Evolutionary conservation across 2,888 invertebrate species (phyloP), one percentile per base, ranked within the genome.

Genomic region (Agonopterix alstromeriana): DNA sequence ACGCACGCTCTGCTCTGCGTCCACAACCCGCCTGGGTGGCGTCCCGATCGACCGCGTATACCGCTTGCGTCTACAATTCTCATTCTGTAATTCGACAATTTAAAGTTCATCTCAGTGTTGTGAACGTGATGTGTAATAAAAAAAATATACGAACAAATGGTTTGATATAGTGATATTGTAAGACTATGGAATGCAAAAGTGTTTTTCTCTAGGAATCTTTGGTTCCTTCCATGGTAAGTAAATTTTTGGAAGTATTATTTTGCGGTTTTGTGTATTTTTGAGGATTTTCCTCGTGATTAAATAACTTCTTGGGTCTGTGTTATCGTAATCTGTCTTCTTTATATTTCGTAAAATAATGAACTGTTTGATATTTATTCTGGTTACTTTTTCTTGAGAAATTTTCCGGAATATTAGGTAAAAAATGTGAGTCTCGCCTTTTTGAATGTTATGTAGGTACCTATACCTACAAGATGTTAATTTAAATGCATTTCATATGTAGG

Each of bases 21-120:
- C 61, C 81, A 82, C 65, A 77, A 72, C 75, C 75, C 70, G 63
- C 58, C 56, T 53, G 68, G 69, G 63, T 60, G 57, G 60, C 49
- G 58, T 67, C 54, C 49, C 76, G 74, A 61, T 64, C 70, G 72
- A 62, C 63, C 57, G 53, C 46, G 45, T 17, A 51, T 52, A 51
- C 52, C 60, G 53, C 50, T 51, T 49, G 54, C 38, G 10, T n/a
- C 10, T n/a, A 38, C n/a, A 38, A 38, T 38, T 38, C 38, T 4
- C 38, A n/a, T n/a, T 38, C 27, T 27, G 27, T 38, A 53, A 57
- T 53, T 52, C 43, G 48, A 41, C 35, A 38, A 47, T 40, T 35
- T n/a, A 44, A 41, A 45, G n/a, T 42, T 35, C 27, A 43, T n/a
- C 12, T 40, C 17, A 38, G 50, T 40, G 44, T 42, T 38, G 38